Evolutionary conservation across 1,140 invertebrate genomes (phyloP).

Genomic region (Aphelenchoides fujianensis): DNA sequence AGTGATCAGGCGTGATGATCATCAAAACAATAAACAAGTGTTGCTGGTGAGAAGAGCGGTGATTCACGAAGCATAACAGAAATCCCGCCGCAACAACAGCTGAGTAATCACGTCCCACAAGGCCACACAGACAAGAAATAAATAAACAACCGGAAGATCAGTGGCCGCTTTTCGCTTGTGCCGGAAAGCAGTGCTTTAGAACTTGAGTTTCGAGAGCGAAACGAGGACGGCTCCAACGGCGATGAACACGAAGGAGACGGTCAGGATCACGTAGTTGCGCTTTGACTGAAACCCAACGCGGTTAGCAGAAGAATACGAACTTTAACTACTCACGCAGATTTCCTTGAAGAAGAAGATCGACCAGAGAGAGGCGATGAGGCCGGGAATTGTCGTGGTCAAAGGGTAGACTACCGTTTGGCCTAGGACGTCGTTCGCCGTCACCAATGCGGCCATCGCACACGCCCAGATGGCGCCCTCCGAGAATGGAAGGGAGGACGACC

Average conservation of each 20-base stretch:
- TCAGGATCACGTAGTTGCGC: conserved; percentile 23
- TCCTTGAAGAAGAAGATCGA: conserved; percentile 44
- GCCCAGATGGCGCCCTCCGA: conserved; percentile 39
- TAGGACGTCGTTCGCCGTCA: conserved; percentile 34
- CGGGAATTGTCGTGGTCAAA: conserved; percentile 13
- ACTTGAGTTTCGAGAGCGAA: conserved; percentile 20
- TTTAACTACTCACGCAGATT: conserved; percentile 34
- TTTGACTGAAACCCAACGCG: conserved; percentile 11
- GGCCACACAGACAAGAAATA: too few relatives aligned
- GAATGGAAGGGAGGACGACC: conserved; percentile 32
- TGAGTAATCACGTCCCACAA: too few relatives aligned
- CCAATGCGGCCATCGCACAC: conserved; percentile 31
- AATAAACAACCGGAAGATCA: too few relatives aligned
- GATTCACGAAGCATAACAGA: too few relatives aligned
- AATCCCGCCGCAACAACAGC: too few relatives aligned
- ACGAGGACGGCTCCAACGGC: conserved; percentile 25
- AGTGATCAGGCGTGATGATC: too few relatives aligned
- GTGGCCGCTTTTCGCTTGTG: too few relatives aligned
- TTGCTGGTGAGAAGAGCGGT: too few relatives aligned
- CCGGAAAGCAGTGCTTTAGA: neutral
- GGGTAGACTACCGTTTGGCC: conserved; percentile 40
- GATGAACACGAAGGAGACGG: conserved; percentile 17
- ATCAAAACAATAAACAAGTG: too few relatives aligned
- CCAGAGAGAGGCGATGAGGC: conserved; percentile 37
- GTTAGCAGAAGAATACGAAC: neutral